phyloP scores from a whole-genome alignment of 2,113 vertebrate species.

The crab-eating macaque (Macaca fascicularis) region DNA sequence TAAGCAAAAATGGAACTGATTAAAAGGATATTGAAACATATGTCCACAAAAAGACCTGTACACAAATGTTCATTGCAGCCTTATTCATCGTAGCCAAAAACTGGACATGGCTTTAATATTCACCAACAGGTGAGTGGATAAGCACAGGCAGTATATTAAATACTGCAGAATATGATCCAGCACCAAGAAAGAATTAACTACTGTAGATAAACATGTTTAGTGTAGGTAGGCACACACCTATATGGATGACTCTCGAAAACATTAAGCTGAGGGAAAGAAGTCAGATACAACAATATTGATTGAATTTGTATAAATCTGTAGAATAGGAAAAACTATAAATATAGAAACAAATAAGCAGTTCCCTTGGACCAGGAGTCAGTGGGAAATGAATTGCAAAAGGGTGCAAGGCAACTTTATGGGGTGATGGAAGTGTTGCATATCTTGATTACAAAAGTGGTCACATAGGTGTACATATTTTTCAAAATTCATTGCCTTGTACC shows the following conservation, averaged over 20 bases:
- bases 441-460: not conserved
- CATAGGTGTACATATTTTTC: not conserved
- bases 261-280: not conserved
- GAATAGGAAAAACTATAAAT: not conserved
- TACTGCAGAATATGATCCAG: not conserved
- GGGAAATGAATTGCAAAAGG: not conserved
- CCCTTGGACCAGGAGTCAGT: not conserved
- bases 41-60: not conserved
- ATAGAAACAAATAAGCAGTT: not conserved
- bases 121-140: not conserved
- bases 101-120: not conserved
- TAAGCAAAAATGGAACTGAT: conserved; percentile 20
- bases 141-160: not conserved
- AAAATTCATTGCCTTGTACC: not conserved
- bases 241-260: not conserved
- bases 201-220: not conserved
- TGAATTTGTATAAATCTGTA: not conserved
- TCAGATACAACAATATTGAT: not conserved
- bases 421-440: not conserved
- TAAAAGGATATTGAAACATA: not conserved
- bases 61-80: not conserved
- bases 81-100: not conserved
- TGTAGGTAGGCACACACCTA: not conserved
- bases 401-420: not conserved
- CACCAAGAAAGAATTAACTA: not conserved